phyloP scores from a whole-genome alignment of 2,888 invertebrate genomes.

The Stegophylla sp. region DNA sequence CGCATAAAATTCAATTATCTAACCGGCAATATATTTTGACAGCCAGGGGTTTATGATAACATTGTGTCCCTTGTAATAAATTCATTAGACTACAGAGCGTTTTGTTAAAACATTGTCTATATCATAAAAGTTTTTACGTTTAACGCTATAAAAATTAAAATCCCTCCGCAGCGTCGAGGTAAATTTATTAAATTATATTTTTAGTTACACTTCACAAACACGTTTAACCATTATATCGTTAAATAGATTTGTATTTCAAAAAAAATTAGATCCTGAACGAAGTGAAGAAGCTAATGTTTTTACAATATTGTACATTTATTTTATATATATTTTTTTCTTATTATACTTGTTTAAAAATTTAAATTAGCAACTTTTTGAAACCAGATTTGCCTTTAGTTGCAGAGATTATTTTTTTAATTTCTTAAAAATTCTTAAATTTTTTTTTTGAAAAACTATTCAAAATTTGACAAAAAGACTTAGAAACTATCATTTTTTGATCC shows the following conservation, averaged over 20 bases:
- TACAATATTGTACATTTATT: too few species aligned
- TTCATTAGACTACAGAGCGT: not conserved
- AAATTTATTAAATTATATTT: not conserved
- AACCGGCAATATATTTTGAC: not conserved
- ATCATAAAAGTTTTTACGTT: not conserved
- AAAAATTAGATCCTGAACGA: not conserved
- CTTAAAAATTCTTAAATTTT: too few species aligned
- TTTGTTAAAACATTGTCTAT: not conserved
- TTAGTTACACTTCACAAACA: not conserved
- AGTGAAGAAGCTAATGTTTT: too few species aligned
- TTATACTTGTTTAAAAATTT: too few species aligned
- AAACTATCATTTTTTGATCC: too few species aligned
- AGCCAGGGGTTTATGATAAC: not conserved
- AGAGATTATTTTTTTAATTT: too few species aligned
- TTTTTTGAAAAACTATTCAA: too few species aligned
- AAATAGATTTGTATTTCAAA: not conserved
- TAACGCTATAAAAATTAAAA: not conserved
- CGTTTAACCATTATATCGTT: not conserved
- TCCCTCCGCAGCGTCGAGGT: not conserved
- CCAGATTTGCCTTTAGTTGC: too few species aligned
- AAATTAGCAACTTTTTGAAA: too few species aligned
- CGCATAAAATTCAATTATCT: not conserved
- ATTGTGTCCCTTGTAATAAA: not conserved
- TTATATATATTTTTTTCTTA: too few species aligned
- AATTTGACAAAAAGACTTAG: too few species aligned